phyloP scores from a whole-genome alignment of 2,797 vertebrate genomes.

The Mormyrops boulengeri region DNA sequence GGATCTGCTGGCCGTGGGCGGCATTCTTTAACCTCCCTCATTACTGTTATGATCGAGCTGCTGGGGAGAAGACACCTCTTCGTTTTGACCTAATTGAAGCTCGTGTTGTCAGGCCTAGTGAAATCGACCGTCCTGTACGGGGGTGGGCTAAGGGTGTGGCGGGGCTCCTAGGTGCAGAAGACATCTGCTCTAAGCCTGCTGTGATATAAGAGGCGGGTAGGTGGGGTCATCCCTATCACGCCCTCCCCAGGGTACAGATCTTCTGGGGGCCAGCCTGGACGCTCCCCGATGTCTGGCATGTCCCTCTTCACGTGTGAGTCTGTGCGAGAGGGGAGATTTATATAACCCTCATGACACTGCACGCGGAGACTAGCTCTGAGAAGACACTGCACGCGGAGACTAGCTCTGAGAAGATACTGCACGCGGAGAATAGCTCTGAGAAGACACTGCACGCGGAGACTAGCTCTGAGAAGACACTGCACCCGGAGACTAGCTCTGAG shows the following conservation, averaged over 20 bases:
- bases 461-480: too few species aligned
- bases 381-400: constrained; percentile 6
- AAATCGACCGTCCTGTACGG: constrained; percentile 56
- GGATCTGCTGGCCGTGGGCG: constrained; percentile 38
- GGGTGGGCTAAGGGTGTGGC: constrained; percentile 34
- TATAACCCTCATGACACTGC: constrained; percentile 37
- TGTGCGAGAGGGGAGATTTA: constrained; percentile 39
- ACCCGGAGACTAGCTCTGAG: too few species aligned
- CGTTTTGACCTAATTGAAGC: constrained; percentile 66
- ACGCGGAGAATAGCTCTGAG: too few species aligned
- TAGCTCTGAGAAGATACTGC: too few species aligned
- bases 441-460: too few species aligned
- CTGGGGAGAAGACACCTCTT: constrained; percentile 60
- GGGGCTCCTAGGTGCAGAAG: constrained; percentile 45
- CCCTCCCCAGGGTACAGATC: background rate
- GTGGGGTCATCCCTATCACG: background rate
- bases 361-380: constrained; percentile 35
- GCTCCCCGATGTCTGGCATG: background rate
- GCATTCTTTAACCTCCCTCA: constrained; percentile 58
- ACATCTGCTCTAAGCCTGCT: constrained; percentile 34
- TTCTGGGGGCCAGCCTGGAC: background rate
- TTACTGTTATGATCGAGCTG: constrained; percentile 60
- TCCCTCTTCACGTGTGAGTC: constrained; percentile 12
- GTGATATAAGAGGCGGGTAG: background rate
- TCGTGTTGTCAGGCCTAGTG: constrained; percentile 58